A percentile compares a stretch with the other conserved stretches of the same genome.
Evolutionary conservation across 1,140 invertebrate species (phyloP).

Genomic region (Alviniconcha marisindica): DNA sequence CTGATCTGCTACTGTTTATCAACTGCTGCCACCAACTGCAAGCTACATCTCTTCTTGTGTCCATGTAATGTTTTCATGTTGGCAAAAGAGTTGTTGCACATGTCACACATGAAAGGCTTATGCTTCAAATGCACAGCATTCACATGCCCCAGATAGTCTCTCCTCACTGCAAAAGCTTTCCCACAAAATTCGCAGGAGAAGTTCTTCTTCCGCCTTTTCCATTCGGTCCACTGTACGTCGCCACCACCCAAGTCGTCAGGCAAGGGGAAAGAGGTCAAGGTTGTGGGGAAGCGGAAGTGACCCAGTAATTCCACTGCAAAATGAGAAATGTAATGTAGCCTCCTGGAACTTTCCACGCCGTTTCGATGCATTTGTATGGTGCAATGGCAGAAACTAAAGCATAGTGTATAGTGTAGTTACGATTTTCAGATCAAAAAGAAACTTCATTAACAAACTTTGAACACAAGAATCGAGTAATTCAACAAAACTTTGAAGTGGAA

Average conservation of each 20-base stretch:
- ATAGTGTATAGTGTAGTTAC: too few relatives aligned
- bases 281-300: constrained; percentile 1
- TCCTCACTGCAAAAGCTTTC: constrained; percentile 31
- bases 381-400: too few relatives aligned
- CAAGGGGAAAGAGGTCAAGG: not conserved
- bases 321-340: constrained; percentile 17
- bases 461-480: too few relatives aligned
- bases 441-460: too few relatives aligned
- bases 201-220: constrained; percentile 28
- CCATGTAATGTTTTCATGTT: constrained; percentile 21
- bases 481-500: too few relatives aligned
- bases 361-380: too few relatives aligned
- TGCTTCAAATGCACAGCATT: constrained; percentile 40
- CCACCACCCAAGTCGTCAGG: not conserved
- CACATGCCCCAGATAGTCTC: constrained; percentile 42
- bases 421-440: too few relatives aligned
- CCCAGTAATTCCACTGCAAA: not conserved
- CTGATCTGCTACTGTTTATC: not conserved
- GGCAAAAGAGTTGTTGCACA: constrained; percentile 13
- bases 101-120: constrained; percentile 32
- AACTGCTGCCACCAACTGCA: not conserved
- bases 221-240: constrained; percentile 7
- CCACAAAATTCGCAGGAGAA: constrained; percentile 42
- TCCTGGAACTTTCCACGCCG: too few relatives aligned
- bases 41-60: constrained; percentile 1